phyloP scores from a whole-genome alignment of 2,888 invertebrate genomes.

The Lucinisca nassula region DNA sequence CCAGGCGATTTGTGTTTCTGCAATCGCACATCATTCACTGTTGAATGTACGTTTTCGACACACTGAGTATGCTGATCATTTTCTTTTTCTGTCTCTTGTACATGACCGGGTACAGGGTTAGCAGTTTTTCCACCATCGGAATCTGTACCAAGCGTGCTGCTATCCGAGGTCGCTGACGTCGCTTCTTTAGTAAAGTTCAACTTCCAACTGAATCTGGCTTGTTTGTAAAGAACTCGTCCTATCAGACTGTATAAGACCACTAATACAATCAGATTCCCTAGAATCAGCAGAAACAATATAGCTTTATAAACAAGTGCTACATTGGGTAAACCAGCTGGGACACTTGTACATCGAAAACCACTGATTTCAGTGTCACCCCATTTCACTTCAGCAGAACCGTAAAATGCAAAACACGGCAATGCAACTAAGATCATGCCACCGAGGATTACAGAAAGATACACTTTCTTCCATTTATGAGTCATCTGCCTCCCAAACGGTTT shows the following conservation, averaged over 20 bases:
- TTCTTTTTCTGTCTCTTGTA: neutral
- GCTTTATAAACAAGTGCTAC: slow-evolving; percentile 6
- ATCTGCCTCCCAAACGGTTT: slow-evolving; percentile 35
- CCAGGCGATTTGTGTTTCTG: slow-evolving; percentile 8
- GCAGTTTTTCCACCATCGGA: neutral
- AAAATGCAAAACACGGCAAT: slow-evolving; percentile 15
- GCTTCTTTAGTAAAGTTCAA: neutral
- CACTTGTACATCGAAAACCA: slow-evolving; percentile 23
- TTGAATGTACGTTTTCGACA: neutral
- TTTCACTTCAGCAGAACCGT: neutral
- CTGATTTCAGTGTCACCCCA: neutral
- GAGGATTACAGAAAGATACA: neutral
- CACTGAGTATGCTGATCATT: neutral
- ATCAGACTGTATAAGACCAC: slow-evolving; percentile 16
- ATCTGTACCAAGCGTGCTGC: neutral
- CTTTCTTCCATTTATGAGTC: neutral
- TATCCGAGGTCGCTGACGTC: neutral
- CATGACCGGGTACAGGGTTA: too few species aligned
- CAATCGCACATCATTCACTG: neutral
- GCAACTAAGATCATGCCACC: neutral
- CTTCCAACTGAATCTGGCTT: slow-evolving; percentile 11
- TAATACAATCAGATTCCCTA: slow-evolving; percentile 5
- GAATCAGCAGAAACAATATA: slow-evolving; percentile 15
- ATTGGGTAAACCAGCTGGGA: slow-evolving; percentile 8
- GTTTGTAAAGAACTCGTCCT: slow-evolving; percentile 7